Base-by-base conservation (phyloP, 2,113 vertebrate genomes). In the Myxocyprinus asiaticus region DNA sequence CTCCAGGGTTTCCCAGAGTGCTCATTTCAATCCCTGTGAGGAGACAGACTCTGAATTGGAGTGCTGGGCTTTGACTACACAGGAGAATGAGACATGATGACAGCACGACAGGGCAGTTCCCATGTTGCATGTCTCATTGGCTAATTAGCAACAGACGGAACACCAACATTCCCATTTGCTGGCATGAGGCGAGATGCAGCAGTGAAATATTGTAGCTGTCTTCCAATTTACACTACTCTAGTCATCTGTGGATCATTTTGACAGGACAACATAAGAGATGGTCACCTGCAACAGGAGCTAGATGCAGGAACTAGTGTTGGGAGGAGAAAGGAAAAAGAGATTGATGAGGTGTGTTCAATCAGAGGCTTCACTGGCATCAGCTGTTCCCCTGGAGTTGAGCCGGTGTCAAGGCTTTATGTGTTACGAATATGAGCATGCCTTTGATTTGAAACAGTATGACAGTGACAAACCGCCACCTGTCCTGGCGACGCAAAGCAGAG, bases 141-240 rank as follows among this genome's bases (percentile, higher is more conserved):
- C 78, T 92, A 91, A 94, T 91, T 92, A 90, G 90, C 89, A 92
- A 92, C 90, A 92, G 90, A 90, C 83, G 83, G 87, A 85, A 86
- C 70, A 69, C 86, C 78, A 82, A 86, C 87, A 87, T 89, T 78
- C 56, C 65, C 78, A 58, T 55, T 86, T 43, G 7, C 75, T 67
- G 56, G 65, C 15, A 3, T 8, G 67, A 88, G 81, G 81, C 64
- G 33, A 53, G 61, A 51, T 15, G 56, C 7, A 11, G 81, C 88
- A 84, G 70, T 85, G 84, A 88, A 85, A 88, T 89, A 87, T 89
- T 86, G 86, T 80, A 2, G 63, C 82, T 86, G 83, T 87, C 83
- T 69, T 80, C 3, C 73, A 67, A 89, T 83, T 81, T 83, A 77
- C 80, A 81, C 86, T 68, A 88, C 80, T 81, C 86, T 68, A 88